Base-by-base conservation (phyloP, 2,797 vertebrate species). In the Macroramphosus scolopax region DNA sequence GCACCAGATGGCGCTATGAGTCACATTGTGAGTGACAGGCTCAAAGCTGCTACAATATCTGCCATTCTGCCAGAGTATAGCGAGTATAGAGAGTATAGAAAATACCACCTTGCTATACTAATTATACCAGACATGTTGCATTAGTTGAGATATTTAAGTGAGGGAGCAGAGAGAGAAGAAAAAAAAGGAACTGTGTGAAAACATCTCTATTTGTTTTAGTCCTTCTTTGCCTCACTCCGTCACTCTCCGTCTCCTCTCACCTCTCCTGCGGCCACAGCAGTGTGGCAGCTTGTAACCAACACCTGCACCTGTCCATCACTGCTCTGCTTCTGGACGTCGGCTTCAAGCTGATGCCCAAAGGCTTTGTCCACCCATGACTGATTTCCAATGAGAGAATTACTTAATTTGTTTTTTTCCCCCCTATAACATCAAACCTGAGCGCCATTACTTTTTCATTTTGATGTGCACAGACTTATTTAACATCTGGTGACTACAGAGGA, bases 281-380 rank as follows among this genome's bases (percentile, higher is more conserved):
- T 20, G 35, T 38, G 35, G 35, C 35, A 26, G 14, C 32, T 47
- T 25, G 43, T 46, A 33, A 32, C 31, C 22, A 33, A 13, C 30
- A 46, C 45, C 73, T 68, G 68, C 57, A 68, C 25, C 61, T 42
- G 68, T 68, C 72, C 51, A 68, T 71, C 62, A 65, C 11, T 1
- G 16, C 61, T 67, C 14, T 15, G 24, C 17, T 53, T 37, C 56
- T 64, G 54, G 25, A 43, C 33, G 29, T 51, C 1, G 8, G 15
- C 15, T 40, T 50, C 36, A 16, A 51, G 43, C 30, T 48, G 16
- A 48, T 25, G 44, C 35, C 42, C 40, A 65, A 47, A 68, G 60
- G 58, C 50, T 14, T 24, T 1, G 0, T 68, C 37, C 49, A 45
- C 22, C 34, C 46, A 33, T 18, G 22, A 26, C 8, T 37, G 62